phyloP scores from a whole-genome alignment of 1,140 invertebrate species.

The Solenopsis invicta region DNA sequence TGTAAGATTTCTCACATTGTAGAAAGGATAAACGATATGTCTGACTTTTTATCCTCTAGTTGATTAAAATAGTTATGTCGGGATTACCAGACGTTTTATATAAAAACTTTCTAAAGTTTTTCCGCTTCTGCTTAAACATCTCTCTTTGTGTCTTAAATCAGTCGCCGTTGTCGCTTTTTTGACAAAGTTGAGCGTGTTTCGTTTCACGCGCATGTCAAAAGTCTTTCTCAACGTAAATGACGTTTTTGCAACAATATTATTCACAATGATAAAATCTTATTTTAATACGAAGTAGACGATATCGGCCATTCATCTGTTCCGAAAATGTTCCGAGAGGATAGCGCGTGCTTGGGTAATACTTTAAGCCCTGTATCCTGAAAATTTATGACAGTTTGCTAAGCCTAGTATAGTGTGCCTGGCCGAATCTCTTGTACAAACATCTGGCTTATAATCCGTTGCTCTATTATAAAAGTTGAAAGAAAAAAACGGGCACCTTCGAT shows the following conservation, averaged over 20 bases:
- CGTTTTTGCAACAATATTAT: background rate
- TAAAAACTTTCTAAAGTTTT: background rate
- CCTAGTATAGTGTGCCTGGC: slow-evolving; percentile 76
- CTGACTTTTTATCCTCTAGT: background rate
- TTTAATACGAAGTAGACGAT: slow-evolving; percentile 19
- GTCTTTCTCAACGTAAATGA: background rate
- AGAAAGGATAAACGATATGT: background rate
- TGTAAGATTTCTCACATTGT: background rate
- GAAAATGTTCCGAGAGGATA: slow-evolving; percentile 67
- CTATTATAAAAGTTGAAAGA: slow-evolving; percentile 41
- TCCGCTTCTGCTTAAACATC: background rate
- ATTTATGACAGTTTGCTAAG: slow-evolving; percentile 81
- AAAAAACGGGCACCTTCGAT: slow-evolving; percentile 20
- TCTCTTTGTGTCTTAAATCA: background rate
- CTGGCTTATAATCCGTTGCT: slow-evolving; percentile 60
- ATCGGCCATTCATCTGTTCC: slow-evolving; percentile 37
- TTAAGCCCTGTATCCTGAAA: slow-evolving; percentile 66
- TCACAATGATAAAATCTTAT: slow-evolving; percentile 17
- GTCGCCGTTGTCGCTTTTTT: background rate
- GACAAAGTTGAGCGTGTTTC: background rate
- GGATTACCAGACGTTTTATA: background rate
- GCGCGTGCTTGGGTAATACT: slow-evolving; percentile 70
- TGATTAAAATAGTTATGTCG: background rate
- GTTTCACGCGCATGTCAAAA: background rate
- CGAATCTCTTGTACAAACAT: slow-evolving; percentile 75